Base-by-base conservation (phyloP, 2,888 invertebrate species). In the Heterodera filipjevi region DNA sequence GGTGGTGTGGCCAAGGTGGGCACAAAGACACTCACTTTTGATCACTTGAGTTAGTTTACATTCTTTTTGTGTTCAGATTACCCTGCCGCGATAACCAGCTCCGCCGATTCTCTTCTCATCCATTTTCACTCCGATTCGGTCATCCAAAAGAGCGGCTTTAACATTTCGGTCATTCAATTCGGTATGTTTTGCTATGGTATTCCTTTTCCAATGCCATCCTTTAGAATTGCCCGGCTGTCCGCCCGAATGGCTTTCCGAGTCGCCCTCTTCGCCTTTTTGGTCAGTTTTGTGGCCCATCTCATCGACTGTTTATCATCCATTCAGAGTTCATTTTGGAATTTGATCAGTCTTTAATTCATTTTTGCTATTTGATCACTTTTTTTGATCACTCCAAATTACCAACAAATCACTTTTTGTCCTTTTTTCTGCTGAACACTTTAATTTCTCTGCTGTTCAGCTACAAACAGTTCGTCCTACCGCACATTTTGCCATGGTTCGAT, bases 91-190 rank as follows among this genome's bases (percentile, higher is more conserved):
- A 32, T 82, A 19, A 78, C 83, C 22, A 82, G 82, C 59, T 66
- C 83, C 30, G 74, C 73, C 30, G 81, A 81, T 35, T 74, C 81
- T 16, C 39, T 82, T 19, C 76, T 78, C 66, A 72, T 82, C 16
- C 83, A 81, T 39, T 82, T 82, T 44, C 82, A 82, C 46, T 83
- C 82, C n/a, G 82, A 82, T 77, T 77, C 66, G 27, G 78, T 82
- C 64, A 81, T 82, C 10, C 77, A 83, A 64, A 53, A 66, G 68
- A 66, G 83, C 32, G 82, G 82, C 27, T 82, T 82, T 71, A 82
- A 83, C 70, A 53, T 82, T 76, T 83, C 83, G 14, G 81, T 81
- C 59, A 64, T 79, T 66, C 76, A 81, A 82, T 81, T 59, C 49
- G 76, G 82, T 81, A 44, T 16, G n/a, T 27, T 46, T 32, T 16